Evolutionary conservation across 2,113 vertebrate genomes (phyloP), one percentile per base, ranked within the genome.

Genomic region (Passer montanus): DNA sequence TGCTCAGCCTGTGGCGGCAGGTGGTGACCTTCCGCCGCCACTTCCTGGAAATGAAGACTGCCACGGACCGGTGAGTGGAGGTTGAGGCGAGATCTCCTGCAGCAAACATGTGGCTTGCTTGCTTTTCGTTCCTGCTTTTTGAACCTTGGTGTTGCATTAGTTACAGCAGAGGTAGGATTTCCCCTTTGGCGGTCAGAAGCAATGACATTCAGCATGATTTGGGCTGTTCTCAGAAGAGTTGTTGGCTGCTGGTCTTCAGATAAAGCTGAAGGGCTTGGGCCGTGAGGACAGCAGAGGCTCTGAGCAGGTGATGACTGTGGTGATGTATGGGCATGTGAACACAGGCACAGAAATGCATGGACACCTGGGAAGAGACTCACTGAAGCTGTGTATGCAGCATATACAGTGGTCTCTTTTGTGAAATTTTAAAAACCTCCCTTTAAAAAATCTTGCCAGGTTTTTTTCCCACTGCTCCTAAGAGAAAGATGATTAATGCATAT

Each of bases 41-140:
- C 31, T 99, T 98, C 73, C 95, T 98, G 96, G 97, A 98, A 3
- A 96, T 99, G 91, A 99, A 98, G 93, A 99, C 98, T 5, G 98
- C 98, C 72, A 98, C 98, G 7, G 99, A 99, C 98, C 98, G 99
- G 99, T 99, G 59, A 98, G 97, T 79, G 47, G 10, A 22, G 22
- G 12, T 14, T n/a, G 7, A n/a, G 60, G 43, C 3, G 1, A 13
- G 5, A 28, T 20, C 17, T 70, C 15, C 14, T 76, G 27, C 35
- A 18, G 43, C 15, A 53, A 14, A 47, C 12, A 7, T 0, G 11
- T 2, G 15, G 13, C 46, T 80, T 69, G 27, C 68, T 49, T 56
- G 23, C 44, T 60, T 75, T 43, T 33, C 8, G 1, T 17, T 33
- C 33, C 56, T 75, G 83, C 39, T 20, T 50, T 77, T 63, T 60